phyloP scores from a whole-genome alignment of 2,113 vertebrate genomes.

The Periophthalmus modestus region DNA sequence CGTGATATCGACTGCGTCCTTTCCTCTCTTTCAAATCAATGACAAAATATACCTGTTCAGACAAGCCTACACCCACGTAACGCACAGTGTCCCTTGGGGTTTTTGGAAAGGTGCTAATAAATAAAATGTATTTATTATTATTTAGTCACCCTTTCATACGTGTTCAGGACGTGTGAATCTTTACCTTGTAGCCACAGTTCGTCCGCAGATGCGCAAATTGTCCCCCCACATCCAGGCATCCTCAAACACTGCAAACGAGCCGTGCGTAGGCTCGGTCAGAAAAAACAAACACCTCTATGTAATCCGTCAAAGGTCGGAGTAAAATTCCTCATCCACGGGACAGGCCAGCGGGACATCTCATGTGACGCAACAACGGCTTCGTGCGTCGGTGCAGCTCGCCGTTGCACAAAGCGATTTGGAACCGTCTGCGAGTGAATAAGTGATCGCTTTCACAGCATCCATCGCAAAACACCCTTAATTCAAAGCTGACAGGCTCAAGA shows the following conservation, averaged over 20 bases:
- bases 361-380: neutral
- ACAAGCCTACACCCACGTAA: too few species aligned
- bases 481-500: too few species aligned
- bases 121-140: too few species aligned
- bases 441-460: too few species aligned
- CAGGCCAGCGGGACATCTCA: neutral
- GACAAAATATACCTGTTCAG: too few species aligned
- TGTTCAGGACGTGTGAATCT: neutral
- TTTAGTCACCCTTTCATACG: neutral
- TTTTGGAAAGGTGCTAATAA: too few species aligned
- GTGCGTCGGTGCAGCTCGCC: neutral
- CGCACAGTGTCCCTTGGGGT: too few species aligned
- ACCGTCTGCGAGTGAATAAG: neutral
- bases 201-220: neutral
- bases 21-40: too few species aligned
- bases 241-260: neutral
- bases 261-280: too few species aligned
- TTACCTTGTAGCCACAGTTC: neutral
- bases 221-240: neutral
- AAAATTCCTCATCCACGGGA: neutral
- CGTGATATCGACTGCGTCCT: too few species aligned
- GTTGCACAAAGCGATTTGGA: neutral
- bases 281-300: neutral
- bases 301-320: neutral
- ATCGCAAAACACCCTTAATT: too few species aligned